Conservation (phyloP, 2,888 invertebrate genomes). For the Andrena flavipes region DNA sequence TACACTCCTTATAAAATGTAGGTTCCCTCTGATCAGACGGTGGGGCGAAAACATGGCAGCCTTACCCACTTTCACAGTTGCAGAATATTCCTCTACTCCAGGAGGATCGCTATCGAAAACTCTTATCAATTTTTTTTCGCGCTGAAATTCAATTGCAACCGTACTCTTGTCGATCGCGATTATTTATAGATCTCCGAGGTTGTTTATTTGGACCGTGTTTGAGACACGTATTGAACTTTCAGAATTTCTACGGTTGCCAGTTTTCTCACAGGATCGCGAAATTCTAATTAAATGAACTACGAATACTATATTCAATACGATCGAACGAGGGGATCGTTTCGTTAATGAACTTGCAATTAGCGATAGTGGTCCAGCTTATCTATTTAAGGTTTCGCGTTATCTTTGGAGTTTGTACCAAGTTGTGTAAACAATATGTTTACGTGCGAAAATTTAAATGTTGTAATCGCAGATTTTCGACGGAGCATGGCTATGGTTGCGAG, state of each 20-base stretch:
- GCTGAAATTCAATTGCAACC: not conserved
- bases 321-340: not conserved
- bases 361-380: conserved; percentile 23
- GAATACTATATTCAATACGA: not conserved
- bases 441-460: conserved; percentile 34
- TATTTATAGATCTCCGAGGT: not conserved
- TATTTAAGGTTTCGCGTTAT: conserved; percentile 3
- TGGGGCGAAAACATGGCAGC: conserved; percentile 78
- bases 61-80: conserved; percentile 33
- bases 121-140: not conserved
- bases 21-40: conserved; percentile 71
- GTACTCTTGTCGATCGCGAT: not conserved
- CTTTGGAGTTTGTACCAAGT: conserved; percentile 49
- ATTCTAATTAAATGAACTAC: not conserved
- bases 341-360: not conserved
- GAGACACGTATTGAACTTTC: not conserved
- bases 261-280: not conserved
- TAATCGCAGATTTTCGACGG: not conserved
- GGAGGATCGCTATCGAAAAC: not conserved
- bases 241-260: not conserved
- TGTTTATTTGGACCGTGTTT: not conserved
- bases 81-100: not conserved
- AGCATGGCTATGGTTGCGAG: not conserved
- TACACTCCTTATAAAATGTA: conserved; percentile 73
- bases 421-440: conserved; percentile 29